Base-by-base conservation (phyloP, 2,888 invertebrate species). In the Entomobrya proxima region DNA sequence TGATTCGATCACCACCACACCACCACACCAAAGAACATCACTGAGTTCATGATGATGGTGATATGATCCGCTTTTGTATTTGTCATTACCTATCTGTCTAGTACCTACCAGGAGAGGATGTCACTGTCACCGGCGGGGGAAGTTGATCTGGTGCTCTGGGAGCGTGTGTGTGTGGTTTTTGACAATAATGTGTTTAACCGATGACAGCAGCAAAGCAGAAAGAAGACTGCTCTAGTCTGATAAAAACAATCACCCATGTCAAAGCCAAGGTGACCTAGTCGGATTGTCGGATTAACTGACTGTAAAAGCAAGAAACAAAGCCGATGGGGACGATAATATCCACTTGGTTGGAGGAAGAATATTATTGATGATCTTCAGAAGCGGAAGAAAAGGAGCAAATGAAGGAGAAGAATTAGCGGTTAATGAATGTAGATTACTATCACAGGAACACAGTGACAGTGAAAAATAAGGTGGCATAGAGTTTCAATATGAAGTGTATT, bases 171-270 rank as follows among this genome's bases (percentile, higher is more conserved):
- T 58, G 44, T 79, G 79, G 30, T 52, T 61, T 79, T 55, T 61
- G 72, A 81, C 81, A 81, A 74, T 81, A 81, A 81, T 61, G 81
- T 74, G 81, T 81, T 72, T 81, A 81, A 30, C 44, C 61, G 81
- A 69, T 81, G 81, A 81, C 81, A 81, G 81, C 27, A n/a, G 32
- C 35, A 74, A 72, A 32, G 13, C 11, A 11, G 18, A 61, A 61
- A 15, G 44, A 44, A n/a, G 44, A 37, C 69, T 44, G 44, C 27
- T 44, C n/a, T n/a, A 9, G 18, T n/a, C 1, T 6, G 55, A 76
- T 76, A 76, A 76, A 52, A 74, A 52, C 74, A 74, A 74, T 74
- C 32, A 74, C 30, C 47, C 72, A 11, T 72, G 72, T 72, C 32
- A 72, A 44, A 69, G 27, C 21, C 44, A 69, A 69, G 69, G 24